phyloP scores from a whole-genome alignment of 1,140 invertebrate genomes.

The Holotrichia oblita region DNA sequence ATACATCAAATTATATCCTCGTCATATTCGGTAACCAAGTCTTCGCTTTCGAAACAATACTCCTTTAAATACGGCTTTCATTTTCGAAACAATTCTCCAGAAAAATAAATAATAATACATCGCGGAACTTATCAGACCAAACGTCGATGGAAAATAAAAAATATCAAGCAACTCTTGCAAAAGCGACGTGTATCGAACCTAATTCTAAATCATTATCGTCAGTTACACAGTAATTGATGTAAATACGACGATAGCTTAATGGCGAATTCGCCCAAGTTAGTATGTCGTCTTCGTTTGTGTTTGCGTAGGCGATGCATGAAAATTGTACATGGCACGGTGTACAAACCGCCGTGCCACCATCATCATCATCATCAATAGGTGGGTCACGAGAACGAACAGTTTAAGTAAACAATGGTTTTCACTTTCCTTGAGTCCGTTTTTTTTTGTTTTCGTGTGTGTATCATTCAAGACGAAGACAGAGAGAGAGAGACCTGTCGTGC shows the following conservation, averaged over 20 bases:
- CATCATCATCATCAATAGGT: slow-evolving; percentile 39
- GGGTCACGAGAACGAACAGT: slow-evolving; percentile 48
- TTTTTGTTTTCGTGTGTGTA: too few species aligned
- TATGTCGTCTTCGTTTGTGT: background rate
- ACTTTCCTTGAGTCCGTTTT: slow-evolving; percentile 57
- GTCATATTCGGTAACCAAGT: too few species aligned
- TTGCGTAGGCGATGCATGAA: slow-evolving; percentile 49
- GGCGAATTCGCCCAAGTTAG: background rate
- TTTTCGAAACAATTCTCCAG: too few species aligned
- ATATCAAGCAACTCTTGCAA: background rate
- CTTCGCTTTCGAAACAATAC: too few species aligned
- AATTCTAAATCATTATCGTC: slow-evolving; percentile 2
- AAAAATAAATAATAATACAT: too few species aligned
- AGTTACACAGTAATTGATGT: background rate
- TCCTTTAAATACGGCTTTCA: too few species aligned
- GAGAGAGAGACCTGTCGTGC: too few species aligned
- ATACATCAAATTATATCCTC: too few species aligned
- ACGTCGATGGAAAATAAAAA: background rate
- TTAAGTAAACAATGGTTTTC: slow-evolving; percentile 56
- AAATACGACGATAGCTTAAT: background rate
- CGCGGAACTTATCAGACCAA: too few species aligned
- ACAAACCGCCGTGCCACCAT: too few species aligned
- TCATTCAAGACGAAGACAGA: slow-evolving; percentile 48
- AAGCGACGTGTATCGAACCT: background rate
- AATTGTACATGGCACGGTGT: slow-evolving; percentile 40